Conservation (phyloP, 2,797 vertebrate species). For the Syngnathus acus region DNA sequence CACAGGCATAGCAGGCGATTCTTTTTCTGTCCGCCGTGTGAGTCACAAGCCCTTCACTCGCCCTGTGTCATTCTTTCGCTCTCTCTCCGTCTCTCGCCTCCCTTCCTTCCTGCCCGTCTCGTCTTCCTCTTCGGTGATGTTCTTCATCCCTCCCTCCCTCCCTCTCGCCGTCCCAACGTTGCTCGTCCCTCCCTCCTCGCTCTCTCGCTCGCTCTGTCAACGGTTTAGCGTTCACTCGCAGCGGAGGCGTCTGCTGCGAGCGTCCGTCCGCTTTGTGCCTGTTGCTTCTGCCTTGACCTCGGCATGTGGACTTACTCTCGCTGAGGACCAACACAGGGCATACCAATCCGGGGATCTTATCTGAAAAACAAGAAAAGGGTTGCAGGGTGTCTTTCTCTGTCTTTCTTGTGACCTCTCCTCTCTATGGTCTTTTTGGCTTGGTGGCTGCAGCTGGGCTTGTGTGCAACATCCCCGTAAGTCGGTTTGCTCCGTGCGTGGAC, state of each 20-base stretch:
- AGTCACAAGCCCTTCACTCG: conserved; percentile 44
- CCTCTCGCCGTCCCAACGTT: conserved; percentile 20
- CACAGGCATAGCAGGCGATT: conserved; percentile 40
- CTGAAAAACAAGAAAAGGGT: conserved; percentile 32
- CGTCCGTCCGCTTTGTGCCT: conserved; percentile 20
- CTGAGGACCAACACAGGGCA: conserved; percentile 27
- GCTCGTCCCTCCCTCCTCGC: conserved; percentile 37
- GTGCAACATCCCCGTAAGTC: conserved; percentile 53
- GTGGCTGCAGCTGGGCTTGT: conserved; percentile 31
- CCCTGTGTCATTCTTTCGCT: conserved; percentile 1
- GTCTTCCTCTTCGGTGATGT: conserved; percentile 45
- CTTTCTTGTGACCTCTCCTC: conserved; percentile 6
- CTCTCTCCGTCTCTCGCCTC: conserved; percentile 16
- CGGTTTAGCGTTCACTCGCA: conserved; percentile 46
- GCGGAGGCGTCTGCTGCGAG: conserved; percentile 37
- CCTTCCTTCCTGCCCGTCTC: conserved; percentile 55
- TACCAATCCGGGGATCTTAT: conserved; percentile 23
- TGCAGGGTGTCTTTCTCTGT: conserved; percentile 39
- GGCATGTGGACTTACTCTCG: conserved; percentile 40
- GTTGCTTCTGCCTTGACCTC: conserved; percentile 4
- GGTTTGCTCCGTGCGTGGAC: conserved; percentile 26
- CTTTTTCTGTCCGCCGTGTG: conserved; percentile 51
- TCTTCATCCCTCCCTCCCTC: conserved; percentile 20
- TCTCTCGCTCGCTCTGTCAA: conserved; percentile 28
- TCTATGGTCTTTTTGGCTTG: conserved; percentile 13